Evolutionary conservation across 2,888 invertebrate species (phyloP), one percentile per base, ranked within the genome.

Genomic region (Andricus curvator): DNA sequence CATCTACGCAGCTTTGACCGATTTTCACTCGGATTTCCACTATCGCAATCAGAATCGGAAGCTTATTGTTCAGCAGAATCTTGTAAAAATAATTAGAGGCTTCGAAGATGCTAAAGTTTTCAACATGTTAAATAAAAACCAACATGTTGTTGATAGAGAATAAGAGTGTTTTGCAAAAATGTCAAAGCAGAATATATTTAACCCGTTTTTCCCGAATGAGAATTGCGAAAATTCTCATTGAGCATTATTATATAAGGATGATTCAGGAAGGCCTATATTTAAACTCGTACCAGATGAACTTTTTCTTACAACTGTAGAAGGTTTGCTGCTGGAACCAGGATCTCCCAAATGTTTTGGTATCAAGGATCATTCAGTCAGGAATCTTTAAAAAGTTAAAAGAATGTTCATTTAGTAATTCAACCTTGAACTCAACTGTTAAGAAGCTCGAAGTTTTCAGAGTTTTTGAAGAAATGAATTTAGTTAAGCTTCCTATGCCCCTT

Each of bases 281-380:
- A 70, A 70, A 25, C 41, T 68, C 13, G 44, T 68, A n/a, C 22
- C 41, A 22, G n/a, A n/a, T n/a, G 68, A 68, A 25, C 48, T 44
- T 44, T 22, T 48, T 15, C 25, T 68, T 9, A 17, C 22, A 44
- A 25, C 22, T 25, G 17, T 29, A 17, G 17, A 48, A 44, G 48
- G 48, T 1, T 44, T 68, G 22, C 68, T 44, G 17, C 4, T 68
- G 48, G 48, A 68, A 22, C 48, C 68, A 22, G 68, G 68, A 41
- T 68, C 68, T 17, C 48, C 48, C 44, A 48, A 44, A 44, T 22
- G 44, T 22, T 68, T 48, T 68, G 41, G 22, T 68, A 48, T 48
- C 25, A 15, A 22, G 68, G 44, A 48, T 68, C 17, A 44, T 25
- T 6, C 48, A 68, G 13, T 68, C 68, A 44, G 68, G 48, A 68